Evolutionary conservation across 2,888 invertebrate genomes (phyloP).

Genomic region (Agrotis ipsilon): DNA sequence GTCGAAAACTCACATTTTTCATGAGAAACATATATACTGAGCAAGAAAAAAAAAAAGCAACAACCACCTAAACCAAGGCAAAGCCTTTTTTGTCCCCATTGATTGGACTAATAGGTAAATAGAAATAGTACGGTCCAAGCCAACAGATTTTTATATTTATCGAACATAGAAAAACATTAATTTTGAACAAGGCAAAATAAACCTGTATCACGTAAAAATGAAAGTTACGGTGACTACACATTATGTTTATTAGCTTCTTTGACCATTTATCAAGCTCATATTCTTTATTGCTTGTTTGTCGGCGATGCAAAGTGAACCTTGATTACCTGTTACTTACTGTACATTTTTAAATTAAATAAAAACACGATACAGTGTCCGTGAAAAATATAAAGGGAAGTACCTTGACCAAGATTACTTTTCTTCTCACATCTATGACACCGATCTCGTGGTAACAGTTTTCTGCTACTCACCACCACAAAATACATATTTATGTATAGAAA

Average conservation of each 20-base stretch:
- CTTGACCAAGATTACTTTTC: neutral
- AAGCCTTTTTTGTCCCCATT: no score
- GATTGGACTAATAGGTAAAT: no score
- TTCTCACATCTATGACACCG: no score
- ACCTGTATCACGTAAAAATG: neutral
- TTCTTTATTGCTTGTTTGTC: neutral
- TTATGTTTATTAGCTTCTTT: conserved; percentile 7
- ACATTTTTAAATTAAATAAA: neutral
- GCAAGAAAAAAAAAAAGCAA: no score
- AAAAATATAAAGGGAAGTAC: neutral
- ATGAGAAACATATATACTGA: no score
- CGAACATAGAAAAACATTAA: no score
- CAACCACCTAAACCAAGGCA: no score
- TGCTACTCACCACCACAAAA: conserved; percentile 5
- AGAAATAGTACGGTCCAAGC: no score
- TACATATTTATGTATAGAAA: conserved; percentile 26
- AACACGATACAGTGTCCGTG: neutral
- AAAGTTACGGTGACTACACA: conserved; percentile 4
- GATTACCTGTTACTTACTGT: neutral
- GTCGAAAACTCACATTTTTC: no score
- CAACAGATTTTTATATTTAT: no score
- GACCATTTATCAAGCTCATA: conserved; percentile 16
- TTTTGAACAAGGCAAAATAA: no score
- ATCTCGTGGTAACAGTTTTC: no score
- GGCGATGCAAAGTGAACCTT: neutral